These are phyloP conservation scores for Nephrotoma guestfalica DNA, from an alignment of 2,888 invertebrate genomes.

Conservation along the genomic window DNA sequence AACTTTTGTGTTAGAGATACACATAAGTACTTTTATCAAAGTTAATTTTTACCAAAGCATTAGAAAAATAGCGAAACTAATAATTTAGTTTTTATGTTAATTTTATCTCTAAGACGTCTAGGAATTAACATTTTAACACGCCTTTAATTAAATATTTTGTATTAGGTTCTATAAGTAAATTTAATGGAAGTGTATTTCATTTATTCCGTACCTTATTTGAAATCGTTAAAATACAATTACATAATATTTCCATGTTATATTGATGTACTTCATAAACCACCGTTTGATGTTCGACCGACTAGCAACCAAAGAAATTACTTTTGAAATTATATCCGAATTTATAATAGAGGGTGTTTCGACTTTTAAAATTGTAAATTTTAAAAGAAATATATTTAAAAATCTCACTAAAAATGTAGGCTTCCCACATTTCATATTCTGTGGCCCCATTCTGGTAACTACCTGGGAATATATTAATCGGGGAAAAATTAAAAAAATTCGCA, in stretches of 20 bases:
- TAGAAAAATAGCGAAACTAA: not conserved
- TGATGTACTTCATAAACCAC: too few species aligned
- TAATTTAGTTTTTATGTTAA: not conserved
- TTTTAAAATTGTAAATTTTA: too few species aligned
- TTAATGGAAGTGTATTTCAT: not conserved
- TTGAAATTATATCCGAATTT: too few species aligned
- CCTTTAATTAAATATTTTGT: not conserved
- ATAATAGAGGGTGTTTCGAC: too few species aligned
- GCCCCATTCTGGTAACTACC: too few species aligned
- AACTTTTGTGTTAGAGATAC: not conserved
- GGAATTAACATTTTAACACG: not conserved
- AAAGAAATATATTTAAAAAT: not conserved
- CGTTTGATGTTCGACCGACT: too few species aligned
- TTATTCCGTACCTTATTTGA: not conserved
- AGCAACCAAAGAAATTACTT: too few species aligned
- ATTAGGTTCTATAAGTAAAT: not conserved
- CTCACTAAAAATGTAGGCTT: not conserved
- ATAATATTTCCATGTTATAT: too few species aligned
- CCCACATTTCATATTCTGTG: too few species aligned
- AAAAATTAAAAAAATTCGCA: too few species aligned
- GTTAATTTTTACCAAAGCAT: not conserved
- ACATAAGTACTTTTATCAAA: not conserved
- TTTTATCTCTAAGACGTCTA: not conserved
- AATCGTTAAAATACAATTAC: too few species aligned
- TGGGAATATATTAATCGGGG: too few species aligned